A percentile compares a stretch with the other conserved stretches of the same genome.
phyloP scores from a whole-genome alignment of 2,113 vertebrate genomes.

The Urocolius indicus region DNA sequence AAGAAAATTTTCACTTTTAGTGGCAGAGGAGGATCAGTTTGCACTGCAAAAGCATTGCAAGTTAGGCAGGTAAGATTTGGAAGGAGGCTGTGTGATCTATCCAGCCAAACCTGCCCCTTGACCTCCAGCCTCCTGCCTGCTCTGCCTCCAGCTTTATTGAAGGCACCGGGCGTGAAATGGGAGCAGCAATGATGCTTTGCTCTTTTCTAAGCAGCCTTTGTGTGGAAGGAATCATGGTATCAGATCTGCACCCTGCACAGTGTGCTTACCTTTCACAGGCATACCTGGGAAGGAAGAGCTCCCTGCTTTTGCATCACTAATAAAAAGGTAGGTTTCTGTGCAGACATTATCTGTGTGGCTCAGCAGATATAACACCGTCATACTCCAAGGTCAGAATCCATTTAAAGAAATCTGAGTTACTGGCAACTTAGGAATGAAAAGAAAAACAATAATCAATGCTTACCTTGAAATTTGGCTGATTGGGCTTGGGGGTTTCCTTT shows the following conservation, averaged over 20 bases:
- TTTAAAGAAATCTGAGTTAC: background rate
- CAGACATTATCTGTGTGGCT: background rate
- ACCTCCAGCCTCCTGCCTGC: background rate
- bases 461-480: background rate
- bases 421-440: background rate
- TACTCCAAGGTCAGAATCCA: background rate
- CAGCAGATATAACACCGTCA: accelerated
- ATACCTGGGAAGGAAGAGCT: background rate
- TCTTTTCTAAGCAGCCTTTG: background rate
- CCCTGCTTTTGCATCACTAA: background rate
- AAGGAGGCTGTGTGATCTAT: background rate
- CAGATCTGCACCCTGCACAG: accelerated
- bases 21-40: background rate
- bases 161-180: background rate
- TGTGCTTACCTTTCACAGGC: background rate
- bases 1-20: constrained; percentile 17
- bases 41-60: accelerated
- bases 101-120: background rate
- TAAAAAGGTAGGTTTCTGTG: background rate
- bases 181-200: background rate
- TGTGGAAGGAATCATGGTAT: background rate
- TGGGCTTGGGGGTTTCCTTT: background rate
- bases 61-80: background rate
- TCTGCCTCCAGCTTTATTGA: background rate
- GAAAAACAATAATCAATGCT: background rate